phyloP scores from a whole-genome alignment of 2,113 vertebrate species.

The Struthio camelus region DNA sequence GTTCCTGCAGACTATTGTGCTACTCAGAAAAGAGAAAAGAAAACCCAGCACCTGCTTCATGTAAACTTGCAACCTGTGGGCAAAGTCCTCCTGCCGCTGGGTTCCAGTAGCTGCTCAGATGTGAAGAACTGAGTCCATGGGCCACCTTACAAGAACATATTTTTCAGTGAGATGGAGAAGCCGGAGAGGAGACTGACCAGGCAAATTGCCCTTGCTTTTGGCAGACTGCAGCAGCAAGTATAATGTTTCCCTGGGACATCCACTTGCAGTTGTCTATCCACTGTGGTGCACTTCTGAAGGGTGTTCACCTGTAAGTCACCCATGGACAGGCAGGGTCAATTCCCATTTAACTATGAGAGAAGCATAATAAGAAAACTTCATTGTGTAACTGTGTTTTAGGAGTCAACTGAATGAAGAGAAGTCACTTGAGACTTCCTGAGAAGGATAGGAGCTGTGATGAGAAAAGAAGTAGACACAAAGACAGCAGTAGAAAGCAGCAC shows the following conservation, averaged over 20 bases:
- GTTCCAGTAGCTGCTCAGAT: background rate
- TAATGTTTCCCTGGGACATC: background rate
- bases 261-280: background rate
- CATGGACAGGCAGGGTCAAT: background rate
- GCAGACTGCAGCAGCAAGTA: background rate
- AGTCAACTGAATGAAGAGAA: background rate
- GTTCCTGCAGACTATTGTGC: slow-evolving; percentile 53
- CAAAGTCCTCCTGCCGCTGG: background rate
- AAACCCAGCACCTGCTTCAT: slow-evolving; percentile 29
- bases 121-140: background rate
- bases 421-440: background rate
- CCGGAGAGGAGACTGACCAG: background rate
- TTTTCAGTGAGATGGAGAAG: background rate
- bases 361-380: background rate
- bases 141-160: background rate
- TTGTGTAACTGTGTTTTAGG: background rate
- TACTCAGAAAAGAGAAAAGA: slow-evolving; percentile 1
- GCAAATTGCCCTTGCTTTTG: background rate
- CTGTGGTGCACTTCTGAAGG: background rate
- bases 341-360: background rate
- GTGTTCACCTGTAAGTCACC: background rate
- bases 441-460: background rate
- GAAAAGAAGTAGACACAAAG: background rate
- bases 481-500: background rate
- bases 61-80: slow-evolving; percentile 22